phyloP scores from a whole-genome alignment of 2,888 invertebrate genomes.

The Volucella zonaria region DNA sequence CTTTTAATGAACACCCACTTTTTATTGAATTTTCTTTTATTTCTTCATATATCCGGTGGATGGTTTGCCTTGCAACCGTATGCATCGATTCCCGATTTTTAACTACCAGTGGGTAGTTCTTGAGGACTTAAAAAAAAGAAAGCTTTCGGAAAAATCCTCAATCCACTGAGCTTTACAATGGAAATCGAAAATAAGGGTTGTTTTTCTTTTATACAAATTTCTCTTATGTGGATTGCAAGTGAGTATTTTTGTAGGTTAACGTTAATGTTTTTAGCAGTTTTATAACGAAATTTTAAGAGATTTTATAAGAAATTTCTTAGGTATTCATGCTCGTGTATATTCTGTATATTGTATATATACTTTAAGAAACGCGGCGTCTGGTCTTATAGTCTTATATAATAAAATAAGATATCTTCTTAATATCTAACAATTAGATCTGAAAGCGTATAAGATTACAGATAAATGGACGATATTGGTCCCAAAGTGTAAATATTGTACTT shows the following conservation, averaged over 20 bases:
- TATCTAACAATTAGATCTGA: not conserved
- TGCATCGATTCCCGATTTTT: conserved; percentile 62
- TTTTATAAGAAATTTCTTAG: too few relatives aligned
- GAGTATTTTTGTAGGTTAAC: too few relatives aligned
- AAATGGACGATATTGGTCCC: too few relatives aligned
- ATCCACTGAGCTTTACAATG: conserved; percentile 31
- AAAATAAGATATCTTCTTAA: too few relatives aligned
- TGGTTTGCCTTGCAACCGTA: conserved; percentile 41
- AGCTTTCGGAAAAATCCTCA: conserved; percentile 52
- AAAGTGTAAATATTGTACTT: too few relatives aligned
- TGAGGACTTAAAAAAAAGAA: conserved; percentile 34
- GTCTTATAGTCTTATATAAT: too few relatives aligned
- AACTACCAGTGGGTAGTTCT: conserved; percentile 47
- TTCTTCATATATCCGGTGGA: conserved; percentile 45
- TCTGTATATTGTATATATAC: too few relatives aligned
- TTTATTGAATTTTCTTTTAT: conserved; percentile 27
- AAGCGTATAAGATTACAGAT: not conserved
- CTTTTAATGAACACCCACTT: conserved; percentile 41
- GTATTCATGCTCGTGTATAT: too few relatives aligned
- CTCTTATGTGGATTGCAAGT: conserved; percentile 7
- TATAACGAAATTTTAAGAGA: too few relatives aligned
- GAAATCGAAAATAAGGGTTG: not conserved
- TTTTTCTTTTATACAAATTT: conserved; percentile 2
- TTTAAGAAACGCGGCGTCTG: too few relatives aligned
- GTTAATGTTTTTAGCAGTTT: too few relatives aligned